phyloP scores from a whole-genome alignment of 2,888 invertebrate species.

The Pseudococcus viburni region DNA sequence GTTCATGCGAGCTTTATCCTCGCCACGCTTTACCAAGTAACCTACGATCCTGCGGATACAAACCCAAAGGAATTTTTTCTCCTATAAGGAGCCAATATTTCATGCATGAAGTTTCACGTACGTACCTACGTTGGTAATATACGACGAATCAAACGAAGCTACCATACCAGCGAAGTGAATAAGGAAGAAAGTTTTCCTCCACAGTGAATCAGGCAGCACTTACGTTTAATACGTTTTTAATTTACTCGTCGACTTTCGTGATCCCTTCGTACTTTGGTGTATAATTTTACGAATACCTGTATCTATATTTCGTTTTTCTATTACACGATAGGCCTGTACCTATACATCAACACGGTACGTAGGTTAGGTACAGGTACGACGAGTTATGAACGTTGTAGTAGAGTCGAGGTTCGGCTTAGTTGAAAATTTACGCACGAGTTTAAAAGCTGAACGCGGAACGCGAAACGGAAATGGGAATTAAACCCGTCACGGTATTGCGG shows the following conservation, averaged over 20 bases:
- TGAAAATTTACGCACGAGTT: constrained; percentile 28
- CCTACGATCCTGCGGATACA: background rate
- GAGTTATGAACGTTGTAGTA: background rate
- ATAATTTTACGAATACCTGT: background rate
- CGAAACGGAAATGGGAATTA: constrained; percentile 38
- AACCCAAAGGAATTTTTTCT: background rate
- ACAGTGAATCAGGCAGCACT: no score
- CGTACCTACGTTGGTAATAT: background rate
- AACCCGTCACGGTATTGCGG: constrained; percentile 33
- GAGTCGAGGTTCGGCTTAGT: constrained; percentile 13
- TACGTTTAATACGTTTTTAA: no score
- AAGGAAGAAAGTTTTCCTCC: no score
- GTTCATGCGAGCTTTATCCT: background rate
- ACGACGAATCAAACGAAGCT: no score
- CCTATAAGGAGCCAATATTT: constrained; percentile 1
- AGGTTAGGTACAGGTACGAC: no score
- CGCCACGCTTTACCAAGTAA: background rate
- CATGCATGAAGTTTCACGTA: background rate
- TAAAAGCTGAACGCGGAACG: constrained; percentile 24
- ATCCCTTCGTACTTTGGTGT: no score
- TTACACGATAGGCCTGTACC: background rate
- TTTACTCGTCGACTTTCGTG: no score
- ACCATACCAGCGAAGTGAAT: no score
- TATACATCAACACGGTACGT: background rate
- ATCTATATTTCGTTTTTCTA: constrained; percentile 21